Evolutionary conservation across 2,797 vertebrate genomes (phyloP).

Genomic region (Myripristis jacobus): DNA sequence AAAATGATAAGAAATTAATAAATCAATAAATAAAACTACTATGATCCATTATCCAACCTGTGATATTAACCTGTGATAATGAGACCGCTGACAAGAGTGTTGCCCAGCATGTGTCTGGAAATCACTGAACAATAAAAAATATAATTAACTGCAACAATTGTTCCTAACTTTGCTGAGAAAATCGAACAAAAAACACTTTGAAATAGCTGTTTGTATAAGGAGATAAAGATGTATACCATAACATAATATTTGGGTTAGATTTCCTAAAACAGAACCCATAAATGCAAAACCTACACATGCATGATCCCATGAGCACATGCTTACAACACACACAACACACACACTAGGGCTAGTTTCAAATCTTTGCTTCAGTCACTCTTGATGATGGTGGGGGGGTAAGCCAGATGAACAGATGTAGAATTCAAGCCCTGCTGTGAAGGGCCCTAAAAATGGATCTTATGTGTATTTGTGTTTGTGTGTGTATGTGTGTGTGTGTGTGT

Average conservation of each 20-base stretch:
- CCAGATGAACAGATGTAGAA: constrained; percentile 42
- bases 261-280: constrained; percentile 12
- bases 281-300: neutral
- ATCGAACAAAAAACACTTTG: neutral
- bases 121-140: neutral
- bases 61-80: too few relatives aligned
- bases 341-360: constrained; percentile 1
- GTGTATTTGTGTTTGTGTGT: constrained; percentile 30
- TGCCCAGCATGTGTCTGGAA: neutral
- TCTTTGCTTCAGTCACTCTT: constrained; percentile 30
- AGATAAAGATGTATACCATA: constrained; percentile 17
- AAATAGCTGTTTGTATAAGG: neutral
- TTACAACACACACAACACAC: constrained; percentile 14
- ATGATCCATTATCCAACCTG: neutral
- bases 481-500: constrained; percentile 2
- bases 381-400: too few relatives aligned
- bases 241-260: constrained; percentile 24
- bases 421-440: constrained; percentile 28
- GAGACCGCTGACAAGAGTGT: neutral
- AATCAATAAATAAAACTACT: neutral
- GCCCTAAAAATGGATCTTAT: constrained; percentile 34
- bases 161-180: neutral
- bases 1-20: neutral
- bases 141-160: neutral
- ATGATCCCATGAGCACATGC: neutral